Evolutionary conservation across 2,797 vertebrate species (phyloP).

Genomic region (Zonotrichia albicollis): DNA sequence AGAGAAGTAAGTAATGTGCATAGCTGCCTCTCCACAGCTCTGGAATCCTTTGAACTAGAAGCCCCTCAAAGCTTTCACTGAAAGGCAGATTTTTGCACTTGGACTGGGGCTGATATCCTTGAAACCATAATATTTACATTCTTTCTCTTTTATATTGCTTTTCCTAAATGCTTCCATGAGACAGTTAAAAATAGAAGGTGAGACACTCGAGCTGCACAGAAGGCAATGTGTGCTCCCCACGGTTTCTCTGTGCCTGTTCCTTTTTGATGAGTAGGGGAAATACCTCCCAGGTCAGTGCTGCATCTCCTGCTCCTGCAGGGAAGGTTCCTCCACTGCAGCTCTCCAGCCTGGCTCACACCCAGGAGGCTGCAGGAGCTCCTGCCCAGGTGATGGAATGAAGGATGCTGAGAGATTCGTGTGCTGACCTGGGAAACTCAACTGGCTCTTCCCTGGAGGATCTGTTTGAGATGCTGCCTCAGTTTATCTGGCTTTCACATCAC

Average conservation of each 20-base stretch:
- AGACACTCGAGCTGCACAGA: background rate
- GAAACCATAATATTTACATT: conserved; percentile 63
- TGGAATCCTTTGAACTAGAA: conserved; percentile 43
- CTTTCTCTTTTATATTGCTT: conserved; percentile 31
- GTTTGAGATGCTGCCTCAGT: background rate
- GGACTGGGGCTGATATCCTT: background rate
- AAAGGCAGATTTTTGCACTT: conserved; percentile 12
- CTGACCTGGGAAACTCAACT: background rate
- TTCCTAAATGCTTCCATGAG: conserved; percentile 16
- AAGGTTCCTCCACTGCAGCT: background rate
- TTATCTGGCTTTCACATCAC: background rate
- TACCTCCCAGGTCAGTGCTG: background rate
- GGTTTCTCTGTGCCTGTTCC: background rate
- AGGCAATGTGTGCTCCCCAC: background rate
- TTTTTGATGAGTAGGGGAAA: conserved; percentile 31
- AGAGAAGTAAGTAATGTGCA: background rate
- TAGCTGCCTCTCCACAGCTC: background rate
- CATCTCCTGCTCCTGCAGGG: background rate
- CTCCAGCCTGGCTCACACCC: background rate
- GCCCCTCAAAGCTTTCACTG: conserved; percentile 1
- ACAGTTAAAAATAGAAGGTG: conserved; percentile 42
- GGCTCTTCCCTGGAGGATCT: background rate
- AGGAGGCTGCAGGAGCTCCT: background rate
- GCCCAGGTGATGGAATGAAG: background rate
- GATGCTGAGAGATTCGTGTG: background rate